Conservation (phyloP, 2,113 vertebrate genomes). For the Sprattus sprattus region DNA sequence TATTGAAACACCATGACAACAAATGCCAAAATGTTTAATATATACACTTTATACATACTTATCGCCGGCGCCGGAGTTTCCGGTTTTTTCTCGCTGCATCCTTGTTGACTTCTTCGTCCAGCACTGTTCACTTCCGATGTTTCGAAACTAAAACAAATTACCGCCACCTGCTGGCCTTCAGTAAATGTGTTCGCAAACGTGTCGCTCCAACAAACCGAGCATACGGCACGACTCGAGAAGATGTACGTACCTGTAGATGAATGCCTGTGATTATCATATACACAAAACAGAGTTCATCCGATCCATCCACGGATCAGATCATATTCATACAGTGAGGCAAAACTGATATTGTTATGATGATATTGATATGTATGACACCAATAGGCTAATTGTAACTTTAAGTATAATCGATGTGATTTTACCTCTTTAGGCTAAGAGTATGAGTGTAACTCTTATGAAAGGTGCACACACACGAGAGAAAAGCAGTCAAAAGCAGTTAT, state of each 20-base stretch:
- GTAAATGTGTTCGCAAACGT: not conserved
- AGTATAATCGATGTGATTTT: not conserved
- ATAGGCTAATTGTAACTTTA: not conserved
- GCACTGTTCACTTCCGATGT: not conserved
- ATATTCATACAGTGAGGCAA: no score
- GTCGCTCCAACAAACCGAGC: not conserved
- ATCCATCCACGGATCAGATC: no score
- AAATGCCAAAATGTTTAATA: not conserved
- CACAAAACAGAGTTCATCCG: no score
- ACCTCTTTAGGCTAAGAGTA: not conserved
- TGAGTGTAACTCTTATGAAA: not conserved
- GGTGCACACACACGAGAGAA: not conserved
- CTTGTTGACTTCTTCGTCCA: slow-evolving; percentile 27
- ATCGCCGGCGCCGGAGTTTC: slow-evolving; percentile 64
- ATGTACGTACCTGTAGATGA: no score
- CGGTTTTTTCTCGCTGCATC: slow-evolving; percentile 76
- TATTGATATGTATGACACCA: not conserved
- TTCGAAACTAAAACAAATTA: not conserved
- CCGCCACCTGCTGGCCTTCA: not conserved
- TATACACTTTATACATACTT: slow-evolving; percentile 62
- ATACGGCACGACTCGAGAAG: not conserved
- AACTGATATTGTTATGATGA: not conserved
- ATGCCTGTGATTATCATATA: no score
- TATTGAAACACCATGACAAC: not conserved
- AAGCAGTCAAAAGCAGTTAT: not conserved